A percentile compares a stretch with the other conserved stretches of the same genome.
These are phyloP conservation scores for Allobates femoralis DNA, from an alignment of 2,797 vertebrate species.

Conservation along the genomic window DNA sequence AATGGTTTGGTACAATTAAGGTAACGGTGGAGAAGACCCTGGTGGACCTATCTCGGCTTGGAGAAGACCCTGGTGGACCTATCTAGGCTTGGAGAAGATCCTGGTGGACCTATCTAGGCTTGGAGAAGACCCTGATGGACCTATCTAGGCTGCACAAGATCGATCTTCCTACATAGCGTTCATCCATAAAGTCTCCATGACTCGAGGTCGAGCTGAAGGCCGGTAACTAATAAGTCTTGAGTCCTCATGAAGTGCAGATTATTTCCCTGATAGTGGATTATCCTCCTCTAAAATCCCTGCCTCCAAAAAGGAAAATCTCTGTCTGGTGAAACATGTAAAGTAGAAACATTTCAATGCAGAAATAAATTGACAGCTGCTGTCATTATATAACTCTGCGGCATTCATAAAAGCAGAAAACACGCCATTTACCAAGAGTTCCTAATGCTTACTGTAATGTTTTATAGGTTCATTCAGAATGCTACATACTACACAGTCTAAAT, in stretches of 20 bases:
- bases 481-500: background rate
- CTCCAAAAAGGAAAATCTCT: background rate
- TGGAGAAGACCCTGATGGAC: too few species aligned
- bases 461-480: background rate
- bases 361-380: constrained; percentile 41
- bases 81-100: too few species aligned
- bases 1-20: too few species aligned
- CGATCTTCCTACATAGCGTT: too few species aligned
- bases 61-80: too few species aligned
- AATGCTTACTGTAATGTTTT: background rate
- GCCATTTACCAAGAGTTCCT: background rate
- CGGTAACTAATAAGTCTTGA: too few species aligned
- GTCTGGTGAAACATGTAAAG: constrained; percentile 18
- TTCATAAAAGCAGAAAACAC: background rate
- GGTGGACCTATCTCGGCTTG: too few species aligned
- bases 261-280: constrained; percentile 18
- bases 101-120: too few species aligned
- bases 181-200: too few species aligned
- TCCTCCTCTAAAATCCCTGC: constrained; percentile 19
- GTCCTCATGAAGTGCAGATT: background rate
- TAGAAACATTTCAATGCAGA: constrained; percentile 24
- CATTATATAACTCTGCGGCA: constrained; percentile 25
- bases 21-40: too few species aligned
- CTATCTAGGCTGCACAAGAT: too few species aligned
- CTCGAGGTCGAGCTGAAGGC: too few species aligned